Evolutionary conservation across 2,888 invertebrate genomes (phyloP).

Genomic region (Anarsia innoxiella): DNA sequence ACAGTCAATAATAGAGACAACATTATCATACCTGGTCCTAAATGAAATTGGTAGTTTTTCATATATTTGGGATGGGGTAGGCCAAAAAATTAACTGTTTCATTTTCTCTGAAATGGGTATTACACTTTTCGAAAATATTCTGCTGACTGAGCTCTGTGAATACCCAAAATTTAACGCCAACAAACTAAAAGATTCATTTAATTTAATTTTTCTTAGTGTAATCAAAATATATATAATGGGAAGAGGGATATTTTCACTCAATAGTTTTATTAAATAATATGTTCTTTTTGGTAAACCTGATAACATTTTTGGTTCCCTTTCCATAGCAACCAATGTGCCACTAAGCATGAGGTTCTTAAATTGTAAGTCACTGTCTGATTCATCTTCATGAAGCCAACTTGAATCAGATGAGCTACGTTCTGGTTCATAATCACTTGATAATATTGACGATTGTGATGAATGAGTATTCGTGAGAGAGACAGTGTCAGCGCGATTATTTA

Average conservation of each 20-base stretch:
- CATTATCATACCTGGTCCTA: slow-evolving; percentile 17
- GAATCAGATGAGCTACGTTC: too few relatives aligned
- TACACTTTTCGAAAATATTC: background rate
- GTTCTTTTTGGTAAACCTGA: slow-evolving; percentile 3
- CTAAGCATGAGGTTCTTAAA: slow-evolving; percentile 1
- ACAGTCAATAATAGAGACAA: slow-evolving; percentile 26
- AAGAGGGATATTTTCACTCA: slow-evolving; percentile 3
- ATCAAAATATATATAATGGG: slow-evolving; percentile 8
- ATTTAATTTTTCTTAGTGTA: slow-evolving; percentile 8
- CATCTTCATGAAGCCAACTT: too few relatives aligned
- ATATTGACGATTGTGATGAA: too few relatives aligned
- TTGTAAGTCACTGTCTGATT: too few relatives aligned
- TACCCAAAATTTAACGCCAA: slow-evolving; percentile 9
- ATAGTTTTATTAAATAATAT: background rate
- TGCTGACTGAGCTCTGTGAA: background rate
- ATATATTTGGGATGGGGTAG: background rate
- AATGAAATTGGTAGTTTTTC: background rate
- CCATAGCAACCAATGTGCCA: slow-evolving; percentile 2
- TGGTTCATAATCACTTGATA: too few relatives aligned
- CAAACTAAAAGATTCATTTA: slow-evolving; percentile 9
- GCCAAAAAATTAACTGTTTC: background rate
- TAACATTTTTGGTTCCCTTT: slow-evolving; percentile 6
- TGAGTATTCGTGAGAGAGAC: too few relatives aligned
- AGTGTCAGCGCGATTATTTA: too few relatives aligned
- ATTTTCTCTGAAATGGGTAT: background rate